These are phyloP conservation scores for Onychostoma macrolepis DNA, from an alignment of 2,113 vertebrate genomes.

Conservation along the genomic window DNA sequence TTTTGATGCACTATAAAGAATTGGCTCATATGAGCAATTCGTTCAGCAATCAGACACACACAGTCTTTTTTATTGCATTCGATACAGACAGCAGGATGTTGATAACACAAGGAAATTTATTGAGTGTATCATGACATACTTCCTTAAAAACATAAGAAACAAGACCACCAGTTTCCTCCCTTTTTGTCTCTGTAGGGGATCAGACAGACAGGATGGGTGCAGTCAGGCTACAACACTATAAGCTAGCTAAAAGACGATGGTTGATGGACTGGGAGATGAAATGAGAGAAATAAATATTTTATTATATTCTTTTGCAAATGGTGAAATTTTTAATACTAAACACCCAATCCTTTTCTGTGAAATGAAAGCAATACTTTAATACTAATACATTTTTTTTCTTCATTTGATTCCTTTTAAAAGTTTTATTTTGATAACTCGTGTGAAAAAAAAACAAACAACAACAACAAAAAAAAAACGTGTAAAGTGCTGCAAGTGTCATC, in stretches of 20 bases:
- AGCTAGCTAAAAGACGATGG: background rate
- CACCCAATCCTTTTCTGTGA: background rate
- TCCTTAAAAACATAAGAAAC: slow-evolving; percentile 9
- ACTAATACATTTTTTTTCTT: background rate
- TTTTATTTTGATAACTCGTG: background rate
- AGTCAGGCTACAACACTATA: background rate
- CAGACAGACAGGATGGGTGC: slow-evolving; percentile 37
- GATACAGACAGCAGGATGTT: background rate
- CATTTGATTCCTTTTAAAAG: background rate
- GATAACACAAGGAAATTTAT: background rate
- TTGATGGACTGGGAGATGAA: background rate
- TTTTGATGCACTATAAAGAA: background rate
- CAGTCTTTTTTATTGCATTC: background rate
- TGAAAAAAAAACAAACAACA: background rate
- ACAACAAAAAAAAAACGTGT: background rate
- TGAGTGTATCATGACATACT: background rate
- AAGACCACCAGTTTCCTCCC: background rate
- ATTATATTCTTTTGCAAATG: background rate
- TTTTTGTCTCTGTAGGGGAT: background rate
- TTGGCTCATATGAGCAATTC: background rate
- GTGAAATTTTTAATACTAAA: background rate
- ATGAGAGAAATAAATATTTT: slow-evolving; percentile 52
- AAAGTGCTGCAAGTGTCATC: slow-evolving; percentile 3
- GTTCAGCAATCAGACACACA: background rate
- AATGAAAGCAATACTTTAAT: background rate